phyloP scores from a whole-genome alignment of 23 tunicate species.

The Trididemnum nubilum region DNA sequence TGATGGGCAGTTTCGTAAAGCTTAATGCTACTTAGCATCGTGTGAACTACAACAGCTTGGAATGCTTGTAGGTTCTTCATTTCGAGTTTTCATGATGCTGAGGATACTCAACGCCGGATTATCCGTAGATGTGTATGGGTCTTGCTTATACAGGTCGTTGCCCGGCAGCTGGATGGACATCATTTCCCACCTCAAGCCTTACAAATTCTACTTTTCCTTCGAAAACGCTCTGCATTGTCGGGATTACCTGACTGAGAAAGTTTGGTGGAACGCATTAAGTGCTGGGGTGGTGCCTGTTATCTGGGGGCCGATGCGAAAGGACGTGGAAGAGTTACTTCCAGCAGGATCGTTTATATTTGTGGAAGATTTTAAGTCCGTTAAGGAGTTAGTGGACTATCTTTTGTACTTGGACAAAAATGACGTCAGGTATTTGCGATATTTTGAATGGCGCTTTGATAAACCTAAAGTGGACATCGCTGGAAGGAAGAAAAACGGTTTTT shows the following conservation, averaged over 20 bases:
- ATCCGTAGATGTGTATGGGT: conserved; percentile 33
- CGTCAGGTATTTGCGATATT: conserved; percentile 25
- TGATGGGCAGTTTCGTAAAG: too few relatives aligned
- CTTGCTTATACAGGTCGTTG: background rate
- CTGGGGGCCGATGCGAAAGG: conserved; percentile 51
- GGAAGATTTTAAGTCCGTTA: conserved; percentile 43
- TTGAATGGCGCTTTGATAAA: conserved; percentile 33
- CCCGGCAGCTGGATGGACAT: conserved; percentile 35
- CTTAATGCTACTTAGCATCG: too few relatives aligned
- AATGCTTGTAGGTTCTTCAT: too few relatives aligned
- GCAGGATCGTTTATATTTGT: conserved; percentile 43
- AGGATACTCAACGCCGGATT: conserved; percentile 12
- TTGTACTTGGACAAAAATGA: conserved; percentile 35
- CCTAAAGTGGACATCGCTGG: background rate
- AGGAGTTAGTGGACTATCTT: conserved; percentile 27
- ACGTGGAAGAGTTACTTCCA: conserved; percentile 39
- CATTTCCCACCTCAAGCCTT: background rate
- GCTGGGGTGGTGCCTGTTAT: conserved; percentile 63
- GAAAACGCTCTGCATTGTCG: conserved; percentile 65
- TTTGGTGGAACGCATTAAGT: conserved; percentile 37
- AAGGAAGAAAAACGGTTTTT: background rate
- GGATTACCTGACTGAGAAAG: conserved; percentile 49
- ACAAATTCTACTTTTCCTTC: conserved; percentile 74
- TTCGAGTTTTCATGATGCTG: background rate
- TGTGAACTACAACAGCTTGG: too few relatives aligned